Base-by-base conservation (phyloP, 2,797 vertebrate species). In the Lutjanus argentimaculatus region DNA sequence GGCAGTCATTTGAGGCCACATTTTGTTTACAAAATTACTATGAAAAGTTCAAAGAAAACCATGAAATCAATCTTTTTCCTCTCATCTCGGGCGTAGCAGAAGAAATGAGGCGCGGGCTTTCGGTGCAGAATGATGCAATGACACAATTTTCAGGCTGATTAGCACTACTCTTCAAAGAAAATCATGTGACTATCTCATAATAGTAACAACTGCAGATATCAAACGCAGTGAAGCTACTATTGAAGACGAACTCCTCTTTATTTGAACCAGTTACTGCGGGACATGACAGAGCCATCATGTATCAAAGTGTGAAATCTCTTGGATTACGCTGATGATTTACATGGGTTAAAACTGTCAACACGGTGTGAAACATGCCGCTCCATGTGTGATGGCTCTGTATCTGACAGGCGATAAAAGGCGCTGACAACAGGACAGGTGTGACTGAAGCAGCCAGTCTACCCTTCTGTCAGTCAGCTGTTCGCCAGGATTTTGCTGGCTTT, bases 261-360 rank as follows among this genome's bases (percentile, higher is more conserved):
- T 30, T 9, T 25, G 21, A 51, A 25, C 40, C 30, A 1, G 8
- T 22, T 14, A 11, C 6, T 16, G 6, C 13, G 30, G 62, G 30
- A 19, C 13, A 36, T 15, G 51, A 17, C 45, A 42, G n/a, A 8
- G 13, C 36, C n/a, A 14, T 52, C 45, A 9, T 2, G 46, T 3
- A 11, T 49, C 43, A 14, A n/a, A 8, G 8, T 15, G 48, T 56
- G 69, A 77, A 80, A 49, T 45, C 9, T 56, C 25, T 19, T 17
- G 22, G 45, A 19, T 42, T 19, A 10, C 10, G 51, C 55, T 42
- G 22, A 48, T 8, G 8, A 43, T 70, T 42, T 48, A 43, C 58
- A 70, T 7, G 43, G 48, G 53, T 79, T 36, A 46, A 77, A 67
- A 21, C 68, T 30, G 79, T 65, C 21, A 51, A 61, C 59, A 4